Percentiles rank a stretch among this genome's conserved stretches.
phyloP scores from a whole-genome alignment of 2,797 vertebrate genomes.

The Lutjanus campechanus region DNA sequence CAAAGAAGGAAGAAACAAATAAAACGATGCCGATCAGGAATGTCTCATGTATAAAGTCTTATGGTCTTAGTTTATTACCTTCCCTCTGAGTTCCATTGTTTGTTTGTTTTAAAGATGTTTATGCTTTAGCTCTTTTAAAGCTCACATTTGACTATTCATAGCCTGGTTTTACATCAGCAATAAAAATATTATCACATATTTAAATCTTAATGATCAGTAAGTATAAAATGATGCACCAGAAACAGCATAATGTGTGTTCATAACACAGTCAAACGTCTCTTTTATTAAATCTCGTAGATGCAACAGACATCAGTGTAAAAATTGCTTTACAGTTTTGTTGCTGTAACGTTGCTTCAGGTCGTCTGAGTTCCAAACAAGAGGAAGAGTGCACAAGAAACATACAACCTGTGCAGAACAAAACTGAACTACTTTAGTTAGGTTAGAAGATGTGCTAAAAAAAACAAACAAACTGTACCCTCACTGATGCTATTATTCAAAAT shows the following conservation, averaged over 20 bases:
- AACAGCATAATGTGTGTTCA: neutral
- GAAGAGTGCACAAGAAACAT: neutral
- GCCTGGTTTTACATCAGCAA: neutral
- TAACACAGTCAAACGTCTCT: neutral
- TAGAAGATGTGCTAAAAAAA: neutral
- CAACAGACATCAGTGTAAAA: constrained; percentile 2
- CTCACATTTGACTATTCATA: neutral
- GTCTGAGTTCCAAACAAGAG: neutral
- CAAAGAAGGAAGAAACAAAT: neutral
- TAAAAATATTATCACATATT: neutral
- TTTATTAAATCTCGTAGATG: neutral
- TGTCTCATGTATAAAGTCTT: neutral
- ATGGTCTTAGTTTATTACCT: neutral
- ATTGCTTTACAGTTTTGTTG: neutral
- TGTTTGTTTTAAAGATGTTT: neutral
- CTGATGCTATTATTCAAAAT: neutral
- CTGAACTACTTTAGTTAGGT: neutral
- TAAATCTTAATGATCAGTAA: neutral
- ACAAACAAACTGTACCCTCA: too few species aligned
- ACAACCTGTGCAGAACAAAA: neutral
- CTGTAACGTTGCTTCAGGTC: neutral
- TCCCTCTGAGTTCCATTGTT: neutral
- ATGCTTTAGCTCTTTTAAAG: neutral
- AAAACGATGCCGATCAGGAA: neutral
- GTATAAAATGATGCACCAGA: neutral